These are phyloP conservation scores for Aldabrachelys gigantea DNA, from an alignment of 2,113 vertebrate genomes.

Conservation along the genomic window DNA sequence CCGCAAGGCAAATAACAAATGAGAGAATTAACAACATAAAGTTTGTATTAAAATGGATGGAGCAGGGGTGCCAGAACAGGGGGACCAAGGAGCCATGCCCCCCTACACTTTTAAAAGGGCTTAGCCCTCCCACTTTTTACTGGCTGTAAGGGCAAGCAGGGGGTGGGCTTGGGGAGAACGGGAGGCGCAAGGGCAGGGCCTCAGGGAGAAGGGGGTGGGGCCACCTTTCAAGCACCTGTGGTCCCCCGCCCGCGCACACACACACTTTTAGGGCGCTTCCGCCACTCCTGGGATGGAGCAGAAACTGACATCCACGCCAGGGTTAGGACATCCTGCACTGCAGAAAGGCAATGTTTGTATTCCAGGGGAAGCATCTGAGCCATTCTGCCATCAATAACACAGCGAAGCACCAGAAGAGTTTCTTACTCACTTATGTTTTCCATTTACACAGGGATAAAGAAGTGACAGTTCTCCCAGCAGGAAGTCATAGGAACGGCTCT, in stretches of 20 bases:
- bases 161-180: too few species aligned
- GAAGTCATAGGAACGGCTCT: constrained; percentile 24
- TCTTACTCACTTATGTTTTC: not conserved
- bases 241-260: too few species aligned
- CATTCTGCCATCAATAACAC: not conserved
- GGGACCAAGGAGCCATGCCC: too few species aligned
- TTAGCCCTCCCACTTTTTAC: too few species aligned
- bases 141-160: too few species aligned
- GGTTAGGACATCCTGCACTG: not conserved
- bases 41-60: not conserved
- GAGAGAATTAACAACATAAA: not conserved
- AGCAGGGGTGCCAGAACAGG: too few species aligned
- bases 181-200: too few species aligned
- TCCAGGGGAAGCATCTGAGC: not conserved
- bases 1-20: not conserved
- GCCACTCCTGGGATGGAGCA: not conserved
- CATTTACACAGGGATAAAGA: not conserved
- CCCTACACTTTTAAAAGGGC: not conserved
- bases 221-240: too few species aligned
- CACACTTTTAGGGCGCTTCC: too few species aligned
- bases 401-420: not conserved
- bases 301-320: not conserved
- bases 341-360: not conserved
- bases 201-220: too few species aligned
- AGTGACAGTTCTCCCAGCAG: not conserved